Evolutionary conservation across 2,888 invertebrate species (phyloP).

Genomic region (Aleiodes testaceus): DNA sequence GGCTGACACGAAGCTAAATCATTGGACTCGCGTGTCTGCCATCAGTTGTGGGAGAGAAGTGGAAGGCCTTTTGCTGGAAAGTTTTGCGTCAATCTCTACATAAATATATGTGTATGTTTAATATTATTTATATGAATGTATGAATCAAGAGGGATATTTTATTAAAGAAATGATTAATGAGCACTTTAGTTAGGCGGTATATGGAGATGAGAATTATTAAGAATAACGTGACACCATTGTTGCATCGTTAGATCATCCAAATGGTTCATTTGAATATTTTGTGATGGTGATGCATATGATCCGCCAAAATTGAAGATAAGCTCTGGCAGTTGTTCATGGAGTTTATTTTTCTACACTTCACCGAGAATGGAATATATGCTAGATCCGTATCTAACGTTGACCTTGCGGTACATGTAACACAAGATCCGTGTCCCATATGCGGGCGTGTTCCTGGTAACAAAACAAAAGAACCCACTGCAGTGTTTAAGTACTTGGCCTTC

Average conservation of each 20-base stretch:
- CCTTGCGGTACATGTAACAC: conserved; percentile 62
- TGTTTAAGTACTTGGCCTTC: conserved; percentile 6
- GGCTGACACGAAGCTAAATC: conserved; percentile 49
- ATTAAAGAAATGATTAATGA: conserved; percentile 18
- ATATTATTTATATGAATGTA: neutral
- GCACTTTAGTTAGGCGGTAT: neutral
- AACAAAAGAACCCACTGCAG: conserved; percentile 18
- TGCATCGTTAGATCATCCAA: no score
- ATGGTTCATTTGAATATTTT: no score
- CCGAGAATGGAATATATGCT: conserved; percentile 24
- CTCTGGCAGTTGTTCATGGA: no score
- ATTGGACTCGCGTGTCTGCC: conserved; percentile 50
- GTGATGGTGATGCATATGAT: no score
- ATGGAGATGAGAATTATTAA: neutral
- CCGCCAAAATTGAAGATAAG: no score
- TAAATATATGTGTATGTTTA: neutral
- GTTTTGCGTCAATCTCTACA: conserved; percentile 43
- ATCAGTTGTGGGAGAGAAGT: conserved; percentile 41
- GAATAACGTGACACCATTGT: no score
- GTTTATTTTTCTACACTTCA: neutral
- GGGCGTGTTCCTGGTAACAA: conserved; percentile 49
- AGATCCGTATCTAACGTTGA: conserved; percentile 51
- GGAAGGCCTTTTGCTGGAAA: conserved; percentile 37
- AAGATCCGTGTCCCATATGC: conserved; percentile 63
- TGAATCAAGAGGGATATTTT: conserved; percentile 12